These are phyloP conservation scores for Dromococcyx pavoninus DNA, from an alignment of 2,797 vertebrate genomes.

Conservation along the genomic window DNA sequence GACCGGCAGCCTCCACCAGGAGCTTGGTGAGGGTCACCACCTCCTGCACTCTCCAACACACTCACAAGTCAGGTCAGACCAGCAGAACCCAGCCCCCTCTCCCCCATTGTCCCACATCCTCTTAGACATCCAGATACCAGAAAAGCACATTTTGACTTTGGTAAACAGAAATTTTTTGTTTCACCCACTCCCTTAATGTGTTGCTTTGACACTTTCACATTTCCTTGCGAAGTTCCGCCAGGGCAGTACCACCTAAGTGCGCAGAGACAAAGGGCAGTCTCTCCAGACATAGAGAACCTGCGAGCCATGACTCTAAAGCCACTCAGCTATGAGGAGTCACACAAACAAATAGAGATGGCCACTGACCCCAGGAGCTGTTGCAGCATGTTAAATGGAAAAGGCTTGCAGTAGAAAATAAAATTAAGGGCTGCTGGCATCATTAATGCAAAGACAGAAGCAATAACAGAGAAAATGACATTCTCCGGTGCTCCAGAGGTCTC, in stretches of 20 bases:
- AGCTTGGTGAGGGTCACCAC: accelerated
- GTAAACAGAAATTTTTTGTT: neutral
- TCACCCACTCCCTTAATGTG: accelerated
- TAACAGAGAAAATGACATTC: neutral
- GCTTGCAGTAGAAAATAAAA: neutral
- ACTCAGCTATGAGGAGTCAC: neutral
- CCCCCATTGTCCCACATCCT: accelerated
- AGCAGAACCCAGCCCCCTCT: accelerated
- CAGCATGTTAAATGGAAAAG: neutral
- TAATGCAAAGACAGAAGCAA: neutral
- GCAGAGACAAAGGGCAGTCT: neutral
- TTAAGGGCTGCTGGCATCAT: neutral
- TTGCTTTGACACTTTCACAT: neutral
- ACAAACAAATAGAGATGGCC: neutral
- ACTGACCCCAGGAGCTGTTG: neutral
- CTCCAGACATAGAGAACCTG: neutral
- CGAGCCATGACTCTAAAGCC: neutral
- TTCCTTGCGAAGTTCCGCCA: neutral
- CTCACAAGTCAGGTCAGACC: neutral
- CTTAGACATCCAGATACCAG: neutral
- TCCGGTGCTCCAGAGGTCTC: neutral
- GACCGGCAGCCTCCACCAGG: neutral
- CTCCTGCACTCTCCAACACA: accelerated
- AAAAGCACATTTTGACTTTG: neutral
- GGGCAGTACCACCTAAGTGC: neutral